Evolutionary conservation across 2,888 invertebrate species (phyloP), one percentile per base, ranked within the genome.

Genomic region (Calameuta filiformis): DNA sequence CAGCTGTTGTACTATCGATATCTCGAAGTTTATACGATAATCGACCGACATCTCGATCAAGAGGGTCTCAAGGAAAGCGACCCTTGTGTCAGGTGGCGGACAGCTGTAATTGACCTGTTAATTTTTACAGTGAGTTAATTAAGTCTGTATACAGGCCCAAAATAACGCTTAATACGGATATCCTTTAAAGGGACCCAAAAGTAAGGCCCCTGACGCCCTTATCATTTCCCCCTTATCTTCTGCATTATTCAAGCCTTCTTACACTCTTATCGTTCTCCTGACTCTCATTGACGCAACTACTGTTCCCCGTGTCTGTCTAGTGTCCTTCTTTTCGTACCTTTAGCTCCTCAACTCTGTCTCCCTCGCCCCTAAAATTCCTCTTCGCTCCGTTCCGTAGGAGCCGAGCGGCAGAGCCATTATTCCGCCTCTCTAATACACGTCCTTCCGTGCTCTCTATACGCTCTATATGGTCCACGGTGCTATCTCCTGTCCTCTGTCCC

Each of bases 161-260:
- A 56, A 56, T 56, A 23, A 15, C 9, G 9, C 1, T 2, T 1
- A 23, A 6, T 9, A 56, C 1, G 15, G 40, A 56, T 23, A 15
- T 15, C 40, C 4, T 40, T 40, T 35, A 6, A 15, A 40, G 40
- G 23, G 23, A 23, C 9, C 56, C 40, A 15, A 6, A 6, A 1
- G 15, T 40, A 40, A 15, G 15, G 23, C 40, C 0, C n/a, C 12
- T 12, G 69, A 69, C 1, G 69, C 31, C 69, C 71, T 78, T 35
- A 35, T 35, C 35, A 40, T 75, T 73, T 73, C 40, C 75, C 4
- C 12, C 75, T 76, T 78, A 76, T 78, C 78, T 35, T 35, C 68
- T 68, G 35, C 73, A 76, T 73, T 76, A 76, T 78, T 76, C 68
- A 73, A 73, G 73, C 73, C n/a, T 75, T 78, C 76, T 76, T 76